phyloP scores from a whole-genome alignment of 2,113 vertebrate species.

The Noturus placidus region DNA sequence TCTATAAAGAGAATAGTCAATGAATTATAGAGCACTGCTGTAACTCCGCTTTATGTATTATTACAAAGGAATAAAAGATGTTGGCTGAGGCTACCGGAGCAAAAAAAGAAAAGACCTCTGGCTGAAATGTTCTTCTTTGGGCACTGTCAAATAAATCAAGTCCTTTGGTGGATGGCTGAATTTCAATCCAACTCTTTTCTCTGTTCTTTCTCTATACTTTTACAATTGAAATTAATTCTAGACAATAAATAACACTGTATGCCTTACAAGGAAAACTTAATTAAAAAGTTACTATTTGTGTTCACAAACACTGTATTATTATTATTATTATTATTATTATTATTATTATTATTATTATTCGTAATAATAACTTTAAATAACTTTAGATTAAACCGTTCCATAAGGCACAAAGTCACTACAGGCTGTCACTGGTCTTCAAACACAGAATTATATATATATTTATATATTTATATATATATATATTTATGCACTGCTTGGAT shows the following conservation, averaged over 20 bases:
- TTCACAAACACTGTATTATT: not conserved
- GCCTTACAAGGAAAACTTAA: constrained; percentile 29
- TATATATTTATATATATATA: too few species aligned
- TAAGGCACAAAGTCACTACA: not conserved
- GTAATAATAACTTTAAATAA: not conserved
- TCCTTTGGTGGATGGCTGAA: constrained; percentile 47
- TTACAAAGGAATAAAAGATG: constrained; percentile 66
- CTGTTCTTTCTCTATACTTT: not conserved
- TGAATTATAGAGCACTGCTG: constrained; percentile 58
- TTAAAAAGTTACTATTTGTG: not conserved
- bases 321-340: not conserved
- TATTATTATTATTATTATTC: too few species aligned
- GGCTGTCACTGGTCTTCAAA: not conserved
- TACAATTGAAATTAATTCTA: constrained; percentile 9
- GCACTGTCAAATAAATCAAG: constrained; percentile 51
- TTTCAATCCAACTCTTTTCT: constrained; percentile 33
- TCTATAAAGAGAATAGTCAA: constrained; percentile 72
- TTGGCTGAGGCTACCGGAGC: constrained; percentile 48
- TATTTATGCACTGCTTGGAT: too few species aligned
- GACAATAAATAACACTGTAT: constrained; percentile 2
- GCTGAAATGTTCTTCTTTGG: constrained; percentile 54
- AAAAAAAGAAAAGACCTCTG: constrained; percentile 45
- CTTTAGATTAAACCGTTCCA: not conserved
- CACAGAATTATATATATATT: too few species aligned
- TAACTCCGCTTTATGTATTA: constrained; percentile 66